Conservation (phyloP, 2,113 vertebrate genomes). For the Archilochus colubris region DNA sequence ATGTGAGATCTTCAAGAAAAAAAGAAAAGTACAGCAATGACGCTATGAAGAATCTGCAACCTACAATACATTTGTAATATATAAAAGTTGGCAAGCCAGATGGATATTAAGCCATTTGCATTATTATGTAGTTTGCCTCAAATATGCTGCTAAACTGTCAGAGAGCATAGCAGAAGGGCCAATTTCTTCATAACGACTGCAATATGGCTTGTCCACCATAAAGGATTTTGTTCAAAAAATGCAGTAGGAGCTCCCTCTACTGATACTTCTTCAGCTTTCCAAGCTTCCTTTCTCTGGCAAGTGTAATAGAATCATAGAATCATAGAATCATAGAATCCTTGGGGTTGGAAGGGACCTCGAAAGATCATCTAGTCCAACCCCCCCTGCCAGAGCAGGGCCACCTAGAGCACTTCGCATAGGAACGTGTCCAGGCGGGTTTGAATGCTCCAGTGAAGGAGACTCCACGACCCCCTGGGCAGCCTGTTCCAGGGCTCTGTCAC, state of each 20-base stretch:
- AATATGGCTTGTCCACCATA: neutral
- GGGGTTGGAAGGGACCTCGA: too few relatives aligned
- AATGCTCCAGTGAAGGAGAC: too few relatives aligned
- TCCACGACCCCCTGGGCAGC: too few relatives aligned
- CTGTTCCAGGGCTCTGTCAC: too few relatives aligned
- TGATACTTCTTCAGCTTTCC: neutral
- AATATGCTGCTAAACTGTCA: neutral
- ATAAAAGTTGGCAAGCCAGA: neutral
- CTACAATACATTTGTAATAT: neutral
- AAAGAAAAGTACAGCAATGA: neutral
- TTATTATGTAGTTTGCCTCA: neutral
- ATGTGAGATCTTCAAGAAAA: neutral
- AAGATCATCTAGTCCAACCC: too few relatives aligned
- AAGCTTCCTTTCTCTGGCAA: neutral
- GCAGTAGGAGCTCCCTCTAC: slow-evolving; percentile 66
- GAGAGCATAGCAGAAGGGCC: neutral
- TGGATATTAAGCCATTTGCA: neutral
- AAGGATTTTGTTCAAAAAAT: neutral
- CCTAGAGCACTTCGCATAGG: too few relatives aligned
- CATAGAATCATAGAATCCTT: too few relatives aligned
- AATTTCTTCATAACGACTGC: neutral
- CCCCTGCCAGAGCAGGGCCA: too few relatives aligned
- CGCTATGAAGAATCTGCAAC: neutral
- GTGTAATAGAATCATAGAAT: too few relatives aligned
- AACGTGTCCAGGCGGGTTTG: too few relatives aligned